These are phyloP conservation scores for Myotis yumanensis DNA, from an alignment of 2,113 vertebrate species.

Conservation along the genomic window DNA sequence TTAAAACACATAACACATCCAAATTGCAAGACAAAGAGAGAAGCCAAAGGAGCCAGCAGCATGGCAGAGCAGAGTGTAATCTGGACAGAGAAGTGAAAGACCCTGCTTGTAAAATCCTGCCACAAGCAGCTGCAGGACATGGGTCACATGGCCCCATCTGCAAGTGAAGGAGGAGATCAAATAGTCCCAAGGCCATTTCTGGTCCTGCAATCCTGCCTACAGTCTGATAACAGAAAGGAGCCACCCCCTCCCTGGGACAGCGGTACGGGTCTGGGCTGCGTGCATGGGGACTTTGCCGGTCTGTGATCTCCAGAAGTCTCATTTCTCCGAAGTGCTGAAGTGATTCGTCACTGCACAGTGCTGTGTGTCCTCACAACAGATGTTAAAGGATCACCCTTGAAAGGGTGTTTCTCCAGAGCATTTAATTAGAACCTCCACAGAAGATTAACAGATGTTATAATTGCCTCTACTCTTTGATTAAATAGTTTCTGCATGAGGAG, in stretches of 20 bases:
- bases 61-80: neutral
- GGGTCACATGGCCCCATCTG: neutral
- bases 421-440: slow-evolving; percentile 87
- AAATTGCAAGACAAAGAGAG: neutral
- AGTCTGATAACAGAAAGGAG: neutral
- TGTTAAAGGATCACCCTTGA: slow-evolving; percentile 83
- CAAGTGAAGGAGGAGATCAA: neutral
- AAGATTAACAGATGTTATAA: slow-evolving; percentile 91
- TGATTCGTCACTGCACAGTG: slow-evolving; percentile 59
- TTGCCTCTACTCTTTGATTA: slow-evolving; percentile 88
- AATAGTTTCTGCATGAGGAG: slow-evolving; percentile 87
- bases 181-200: neutral
- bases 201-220: neutral
- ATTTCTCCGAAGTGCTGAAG: neutral
- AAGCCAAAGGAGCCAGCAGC: neutral
- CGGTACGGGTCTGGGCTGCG: neutral
- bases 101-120: neutral
- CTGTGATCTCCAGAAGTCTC: neutral
- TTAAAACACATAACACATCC: slow-evolving; percentile 24
- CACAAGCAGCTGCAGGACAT: neutral
- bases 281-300: neutral
- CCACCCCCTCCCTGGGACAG: neutral
- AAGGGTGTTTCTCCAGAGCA: slow-evolving; percentile 84
- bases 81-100: neutral
- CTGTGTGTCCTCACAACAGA: slow-evolving; percentile 83